Base-by-base conservation (phyloP, 2,888 invertebrate species). In the Seira musarum region DNA sequence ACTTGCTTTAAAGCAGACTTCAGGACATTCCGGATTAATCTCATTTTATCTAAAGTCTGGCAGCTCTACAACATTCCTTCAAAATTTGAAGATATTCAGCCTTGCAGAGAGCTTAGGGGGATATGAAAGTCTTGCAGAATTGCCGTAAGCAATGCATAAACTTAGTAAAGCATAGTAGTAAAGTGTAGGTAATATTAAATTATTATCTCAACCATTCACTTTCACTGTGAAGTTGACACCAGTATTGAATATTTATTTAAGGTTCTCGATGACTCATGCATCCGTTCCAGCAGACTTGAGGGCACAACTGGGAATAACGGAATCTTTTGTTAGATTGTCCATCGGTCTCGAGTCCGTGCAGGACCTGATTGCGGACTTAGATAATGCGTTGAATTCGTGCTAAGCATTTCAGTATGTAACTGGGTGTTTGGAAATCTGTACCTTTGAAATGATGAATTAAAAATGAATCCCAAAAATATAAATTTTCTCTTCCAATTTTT, bases 51-150 rank as follows among this genome's bases (percentile, higher is more conserved):
- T 98, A 24, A 93, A 93, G 87, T 97, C 96, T 0, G 87, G 94
- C 57, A 90, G 92, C 75, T 92, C 95, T 86, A 93, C 95, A 0
- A 91, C 91, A 76, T 95, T 98, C 88, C 90, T 97, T 22, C 91
- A 92, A 85, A 84, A 87, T n/a, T 89, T 97, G 35, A 94, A 96
- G 90, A 87, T 96, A 22, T 96, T 98, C 89, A 93, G 92, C 0
- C 89, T 97, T 69, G 98, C 98, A 2, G 98, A 98, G 89, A 98
- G 97, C 88, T 91, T 99, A 80, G 99, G 99, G 66, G 98, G 98
- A 75, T 96, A 94, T 87, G 98, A 99, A 88, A 97, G 96, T 88
- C 92, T 99, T 84, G 96, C 96, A 1, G 97, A 98, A n/a, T 13
- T 17, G 5, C 57, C 57, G 57, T 57, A n/a, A 57, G 57, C 87